phyloP scores from a whole-genome alignment of 2,888 invertebrate genomes.

The Xestia xanthographa region DNA sequence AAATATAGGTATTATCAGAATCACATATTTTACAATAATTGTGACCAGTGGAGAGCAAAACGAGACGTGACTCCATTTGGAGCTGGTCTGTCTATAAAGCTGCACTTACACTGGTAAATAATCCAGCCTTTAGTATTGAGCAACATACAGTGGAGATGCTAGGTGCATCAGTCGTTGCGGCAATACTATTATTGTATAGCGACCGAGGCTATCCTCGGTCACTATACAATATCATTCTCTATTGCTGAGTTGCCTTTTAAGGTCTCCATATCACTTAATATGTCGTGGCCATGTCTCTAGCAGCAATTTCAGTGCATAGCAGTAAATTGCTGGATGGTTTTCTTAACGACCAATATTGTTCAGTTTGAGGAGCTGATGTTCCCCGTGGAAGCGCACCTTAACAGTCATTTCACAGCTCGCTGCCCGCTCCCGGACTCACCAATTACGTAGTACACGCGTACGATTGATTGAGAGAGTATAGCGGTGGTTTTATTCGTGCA shows the following conservation, averaged over 20 bases:
- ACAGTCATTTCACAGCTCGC: constrained; percentile 37
- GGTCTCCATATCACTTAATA: neutral
- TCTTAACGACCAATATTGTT: neutral
- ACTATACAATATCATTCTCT: neutral
- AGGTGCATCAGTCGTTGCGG: neutral
- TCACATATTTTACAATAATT: constrained; percentile 38
- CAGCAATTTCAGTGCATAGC: neutral
- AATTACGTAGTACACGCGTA: constrained; percentile 6
- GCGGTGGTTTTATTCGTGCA: neutral
- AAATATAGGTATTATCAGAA: constrained; percentile 22
- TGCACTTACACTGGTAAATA: neutral
- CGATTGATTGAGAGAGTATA: constrained; percentile 11
- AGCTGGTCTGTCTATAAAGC: constrained; percentile 11
- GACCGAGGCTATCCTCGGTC: too few species aligned
- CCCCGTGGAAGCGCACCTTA: neutral
- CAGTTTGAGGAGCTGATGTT: neutral
- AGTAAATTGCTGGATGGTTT: neutral
- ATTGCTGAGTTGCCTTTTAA: neutral
- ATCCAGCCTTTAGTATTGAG: neutral
- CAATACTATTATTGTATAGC: too few species aligned
- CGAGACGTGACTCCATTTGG: constrained; percentile 18
- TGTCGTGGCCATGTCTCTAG: neutral
- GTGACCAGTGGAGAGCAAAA: constrained; percentile 34
- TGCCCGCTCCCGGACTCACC: constrained; percentile 15
- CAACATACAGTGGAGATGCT: neutral